phyloP scores from a whole-genome alignment of 2,888 invertebrate species.

The Sthenelais limicola region DNA sequence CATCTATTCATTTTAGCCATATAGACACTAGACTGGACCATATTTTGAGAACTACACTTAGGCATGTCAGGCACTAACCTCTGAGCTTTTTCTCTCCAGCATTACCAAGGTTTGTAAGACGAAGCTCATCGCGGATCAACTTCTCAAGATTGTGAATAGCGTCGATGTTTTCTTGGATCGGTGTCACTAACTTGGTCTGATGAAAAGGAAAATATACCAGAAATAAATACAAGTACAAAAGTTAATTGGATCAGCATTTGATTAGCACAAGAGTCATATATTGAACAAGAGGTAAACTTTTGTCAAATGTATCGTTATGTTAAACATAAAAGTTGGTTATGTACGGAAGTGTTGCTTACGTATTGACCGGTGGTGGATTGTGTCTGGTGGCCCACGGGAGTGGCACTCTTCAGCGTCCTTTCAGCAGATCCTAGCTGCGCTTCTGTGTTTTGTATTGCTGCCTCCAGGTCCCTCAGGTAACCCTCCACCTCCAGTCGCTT shows the following conservation, averaged over 20 bases:
- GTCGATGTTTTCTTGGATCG: constrained; percentile 86
- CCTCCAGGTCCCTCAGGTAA: constrained; percentile 60
- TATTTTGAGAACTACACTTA: too few species aligned
- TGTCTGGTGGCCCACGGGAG: constrained; percentile 86
- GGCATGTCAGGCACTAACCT: too few species aligned
- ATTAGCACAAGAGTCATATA: too few species aligned
- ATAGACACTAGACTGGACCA: too few species aligned
- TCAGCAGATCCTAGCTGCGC: constrained; percentile 89
- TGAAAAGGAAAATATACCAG: too few species aligned
- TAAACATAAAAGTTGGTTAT: too few species aligned
- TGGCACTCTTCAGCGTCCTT: constrained; percentile 88
- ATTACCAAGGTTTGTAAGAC: constrained; percentile 60
- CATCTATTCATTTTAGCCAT: too few species aligned
- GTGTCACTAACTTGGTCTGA: constrained; percentile 82
- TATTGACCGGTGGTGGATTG: constrained; percentile 53
- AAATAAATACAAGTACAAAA: too few species aligned
- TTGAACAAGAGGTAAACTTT: too few species aligned
- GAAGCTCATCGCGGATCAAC: constrained; percentile 82
- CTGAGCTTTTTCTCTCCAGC: constrained; percentile 54
- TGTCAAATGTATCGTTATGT: too few species aligned
- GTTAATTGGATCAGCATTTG: too few species aligned
- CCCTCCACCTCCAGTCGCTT: constrained; percentile 50
- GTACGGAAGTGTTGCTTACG: constrained; percentile 55
- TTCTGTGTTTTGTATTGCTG: constrained; percentile 79
- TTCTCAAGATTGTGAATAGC: constrained; percentile 85